Evolutionary conservation across 2,797 vertebrate genomes (phyloP).

Genomic region (Dendrocincla fuliginosa): DNA sequence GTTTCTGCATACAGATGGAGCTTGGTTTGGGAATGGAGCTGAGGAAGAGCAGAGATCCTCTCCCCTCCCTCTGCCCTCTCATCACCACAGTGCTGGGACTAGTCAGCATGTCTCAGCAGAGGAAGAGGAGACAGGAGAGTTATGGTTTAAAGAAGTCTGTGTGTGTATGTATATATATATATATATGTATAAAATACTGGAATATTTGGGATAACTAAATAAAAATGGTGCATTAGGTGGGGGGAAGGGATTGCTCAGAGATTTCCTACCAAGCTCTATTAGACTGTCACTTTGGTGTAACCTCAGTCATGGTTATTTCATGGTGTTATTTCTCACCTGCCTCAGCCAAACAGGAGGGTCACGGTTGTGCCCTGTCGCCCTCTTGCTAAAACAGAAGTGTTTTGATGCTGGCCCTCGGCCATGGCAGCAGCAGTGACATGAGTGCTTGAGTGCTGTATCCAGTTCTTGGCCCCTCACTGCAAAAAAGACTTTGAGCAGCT

Average conservation of each 20-base stretch:
- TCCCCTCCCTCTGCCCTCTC: neutral
- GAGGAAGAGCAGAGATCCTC: neutral
- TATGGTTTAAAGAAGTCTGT: neutral
- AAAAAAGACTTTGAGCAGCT: neutral
- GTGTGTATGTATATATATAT: neutral
- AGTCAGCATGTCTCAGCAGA: neutral
- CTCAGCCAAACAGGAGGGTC: neutral
- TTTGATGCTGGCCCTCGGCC: neutral
- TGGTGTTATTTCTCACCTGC: neutral
- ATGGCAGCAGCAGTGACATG: neutral
- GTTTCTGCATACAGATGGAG: neutral
- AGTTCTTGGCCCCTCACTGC: no score
- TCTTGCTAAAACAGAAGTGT: neutral
- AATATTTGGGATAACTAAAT: neutral
- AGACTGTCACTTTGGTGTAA: neutral
- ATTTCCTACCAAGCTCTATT: neutral
- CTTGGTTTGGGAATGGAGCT: neutral
- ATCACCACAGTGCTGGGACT: accelerated
- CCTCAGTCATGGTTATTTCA: neutral
- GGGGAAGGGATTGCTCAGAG: neutral
- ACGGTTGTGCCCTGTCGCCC: neutral
- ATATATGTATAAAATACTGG: neutral
- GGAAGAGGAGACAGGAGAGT: neutral
- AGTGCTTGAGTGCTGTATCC: neutral
- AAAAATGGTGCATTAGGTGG: neutral